A percentile compares a stretch with the other conserved stretches of the same genome.
phyloP scores from a whole-genome alignment of 2,113 vertebrate genomes.

The Chaetorhynchus papuensis region DNA sequence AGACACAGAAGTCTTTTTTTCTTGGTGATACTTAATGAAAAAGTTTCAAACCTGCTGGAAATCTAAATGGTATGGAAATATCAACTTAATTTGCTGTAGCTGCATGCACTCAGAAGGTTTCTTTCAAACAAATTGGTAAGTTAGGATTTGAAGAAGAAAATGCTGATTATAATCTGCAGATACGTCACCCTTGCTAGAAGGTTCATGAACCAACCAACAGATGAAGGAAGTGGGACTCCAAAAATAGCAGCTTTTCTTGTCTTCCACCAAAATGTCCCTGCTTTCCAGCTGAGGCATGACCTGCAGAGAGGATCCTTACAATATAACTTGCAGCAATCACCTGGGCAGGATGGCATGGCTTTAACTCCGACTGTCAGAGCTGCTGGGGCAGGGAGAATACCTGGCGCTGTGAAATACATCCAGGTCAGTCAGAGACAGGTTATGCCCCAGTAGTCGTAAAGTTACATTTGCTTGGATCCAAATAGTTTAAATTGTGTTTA shows the following conservation, averaged over 20 bases:
- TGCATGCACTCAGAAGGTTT: not conserved
- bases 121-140: fast-evolving
- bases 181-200: not conserved
- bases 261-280: not conserved
- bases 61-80: not conserved
- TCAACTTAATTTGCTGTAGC: not conserved
- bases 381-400: not conserved
- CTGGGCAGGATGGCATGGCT: not conserved
- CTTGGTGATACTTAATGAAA: not conserved
- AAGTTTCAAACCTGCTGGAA: not conserved
- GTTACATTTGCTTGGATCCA: not conserved
- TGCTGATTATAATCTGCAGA: not conserved
- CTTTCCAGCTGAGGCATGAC: not conserved
- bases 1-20: not conserved
- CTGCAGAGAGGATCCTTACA: not conserved
- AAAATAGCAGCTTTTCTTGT: not conserved
- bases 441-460: not conserved
- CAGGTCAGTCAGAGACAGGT: not conserved
- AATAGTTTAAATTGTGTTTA: not conserved
- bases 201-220: not conserved
- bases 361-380: not conserved
- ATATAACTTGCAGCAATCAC: not conserved
- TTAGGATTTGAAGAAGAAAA: not conserved
- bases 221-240: not conserved
- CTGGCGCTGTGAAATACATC: not conserved